These are phyloP conservation scores for Ommatoiulus sabulosus DNA, from an alignment of 2,888 invertebrate genomes.

Conservation along the genomic window DNA sequence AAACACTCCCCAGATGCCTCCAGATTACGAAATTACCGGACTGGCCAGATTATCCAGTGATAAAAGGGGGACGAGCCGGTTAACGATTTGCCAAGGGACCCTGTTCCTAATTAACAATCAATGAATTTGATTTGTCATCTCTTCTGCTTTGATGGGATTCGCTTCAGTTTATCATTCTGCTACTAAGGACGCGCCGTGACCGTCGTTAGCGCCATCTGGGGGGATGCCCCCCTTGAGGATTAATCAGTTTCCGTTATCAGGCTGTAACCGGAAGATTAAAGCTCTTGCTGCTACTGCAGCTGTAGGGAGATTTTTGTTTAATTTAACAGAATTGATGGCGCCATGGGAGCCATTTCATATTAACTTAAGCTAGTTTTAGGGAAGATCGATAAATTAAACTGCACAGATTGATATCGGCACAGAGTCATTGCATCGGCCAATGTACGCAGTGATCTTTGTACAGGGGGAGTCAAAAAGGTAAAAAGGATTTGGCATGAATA, in stretches of 20 bases:
- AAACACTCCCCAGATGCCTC: background rate
- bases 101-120: background rate
- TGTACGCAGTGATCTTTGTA: background rate
- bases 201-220: background rate
- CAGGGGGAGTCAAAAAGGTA: background rate
- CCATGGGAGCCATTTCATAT: conserved; percentile 22
- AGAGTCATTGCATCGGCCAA: background rate
- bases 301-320: conserved; percentile 11
- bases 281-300: background rate
- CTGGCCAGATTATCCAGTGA: conserved; percentile 9
- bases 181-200: background rate
- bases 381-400: conserved; percentile 3
- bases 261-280: background rate
- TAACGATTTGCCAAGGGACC: background rate
- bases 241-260: conserved; percentile 34
- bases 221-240: background rate
- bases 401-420: conserved; percentile 14
- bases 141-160: background rate
- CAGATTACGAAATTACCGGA: background rate
- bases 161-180: background rate
- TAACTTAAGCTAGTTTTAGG: background rate
- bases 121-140: background rate
- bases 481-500: no score
- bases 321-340: conserved; percentile 34
- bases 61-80: background rate